Percentiles rank a stretch among this genome's conserved stretches.
These are phyloP conservation scores for Lacerta bilineata DNA, from an alignment of 2,797 vertebrate genomes.

Conservation along the genomic window DNA sequence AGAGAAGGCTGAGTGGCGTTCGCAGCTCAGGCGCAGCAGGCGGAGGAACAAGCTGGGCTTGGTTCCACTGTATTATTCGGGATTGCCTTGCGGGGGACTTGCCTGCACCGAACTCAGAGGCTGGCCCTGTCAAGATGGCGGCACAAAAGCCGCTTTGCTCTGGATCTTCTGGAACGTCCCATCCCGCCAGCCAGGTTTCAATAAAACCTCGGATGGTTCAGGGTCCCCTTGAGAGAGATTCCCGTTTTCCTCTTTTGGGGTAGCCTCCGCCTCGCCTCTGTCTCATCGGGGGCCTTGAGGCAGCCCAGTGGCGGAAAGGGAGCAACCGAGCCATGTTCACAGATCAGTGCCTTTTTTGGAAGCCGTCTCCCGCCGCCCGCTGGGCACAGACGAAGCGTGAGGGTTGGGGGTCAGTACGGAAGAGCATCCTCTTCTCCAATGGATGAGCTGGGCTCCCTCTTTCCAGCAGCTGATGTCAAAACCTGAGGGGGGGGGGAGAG, in stretches of 20 bases:
- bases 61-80: too few species aligned
- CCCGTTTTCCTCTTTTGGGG: not conserved
- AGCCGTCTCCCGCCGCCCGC: not conserved
- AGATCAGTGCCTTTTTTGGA: not conserved
- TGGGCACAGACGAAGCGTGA: accelerated
- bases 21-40: not conserved
- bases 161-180: not conserved
- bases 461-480: not conserved
- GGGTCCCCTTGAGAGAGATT: not conserved
- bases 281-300: not conserved
- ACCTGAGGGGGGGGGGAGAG: too few species aligned
- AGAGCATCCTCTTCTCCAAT: too few species aligned
- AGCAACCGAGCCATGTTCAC: not conserved
- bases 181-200: not conserved
- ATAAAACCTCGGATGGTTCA: not conserved
- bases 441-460: not conserved
- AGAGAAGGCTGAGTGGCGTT: not conserved
- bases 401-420: not conserved
- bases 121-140: not conserved
- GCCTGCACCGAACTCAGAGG: accelerated
- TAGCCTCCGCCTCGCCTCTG: not conserved
- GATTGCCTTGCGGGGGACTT: not conserved
- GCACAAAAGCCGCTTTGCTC: accelerated
- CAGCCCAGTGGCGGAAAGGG: too few species aligned
- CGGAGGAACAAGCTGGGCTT: too few species aligned